Percentiles rank a stretch among this genome's conserved stretches.
Conservation (phyloP, 1,140 invertebrate genomes). For the Sarcophaga bullata region DNA sequence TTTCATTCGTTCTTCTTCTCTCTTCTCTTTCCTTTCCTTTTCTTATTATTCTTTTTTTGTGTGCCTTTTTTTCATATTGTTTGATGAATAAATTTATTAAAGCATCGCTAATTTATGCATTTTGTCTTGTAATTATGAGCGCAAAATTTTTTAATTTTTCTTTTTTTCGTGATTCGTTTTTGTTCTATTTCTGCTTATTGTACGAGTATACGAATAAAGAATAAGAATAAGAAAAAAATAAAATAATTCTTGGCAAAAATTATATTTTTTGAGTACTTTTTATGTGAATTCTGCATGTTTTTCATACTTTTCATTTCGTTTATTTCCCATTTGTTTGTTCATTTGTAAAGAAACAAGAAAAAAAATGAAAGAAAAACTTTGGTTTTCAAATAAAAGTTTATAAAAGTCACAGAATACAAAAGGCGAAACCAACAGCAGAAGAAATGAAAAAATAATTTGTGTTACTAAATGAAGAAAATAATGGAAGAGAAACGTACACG, state of each 20-base stretch:
- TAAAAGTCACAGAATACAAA: slow-evolving; percentile 5
- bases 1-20: background rate
- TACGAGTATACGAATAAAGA: no score
- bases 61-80: background rate
- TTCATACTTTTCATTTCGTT: background rate
- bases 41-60: no score
- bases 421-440: background rate
- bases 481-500: no score
- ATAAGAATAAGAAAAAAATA: no score
- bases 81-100: background rate
- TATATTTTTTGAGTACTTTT: background rate
- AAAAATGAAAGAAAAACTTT: no score
- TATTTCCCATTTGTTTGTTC: no score
- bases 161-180: background rate
- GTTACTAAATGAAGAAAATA: no score
- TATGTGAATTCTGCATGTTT: background rate
- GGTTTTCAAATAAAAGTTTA: background rate
- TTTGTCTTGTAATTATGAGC: slow-evolving; percentile 3
- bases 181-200: no score
- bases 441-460: background rate
- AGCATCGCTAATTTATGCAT: slow-evolving; percentile 11
- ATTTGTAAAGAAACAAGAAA: no score
- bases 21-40: background rate
- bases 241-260: background rate
- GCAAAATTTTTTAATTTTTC: background rate